Conservation (phyloP, 2,797 vertebrate species). For the Tauraco hartlaubi region DNA sequence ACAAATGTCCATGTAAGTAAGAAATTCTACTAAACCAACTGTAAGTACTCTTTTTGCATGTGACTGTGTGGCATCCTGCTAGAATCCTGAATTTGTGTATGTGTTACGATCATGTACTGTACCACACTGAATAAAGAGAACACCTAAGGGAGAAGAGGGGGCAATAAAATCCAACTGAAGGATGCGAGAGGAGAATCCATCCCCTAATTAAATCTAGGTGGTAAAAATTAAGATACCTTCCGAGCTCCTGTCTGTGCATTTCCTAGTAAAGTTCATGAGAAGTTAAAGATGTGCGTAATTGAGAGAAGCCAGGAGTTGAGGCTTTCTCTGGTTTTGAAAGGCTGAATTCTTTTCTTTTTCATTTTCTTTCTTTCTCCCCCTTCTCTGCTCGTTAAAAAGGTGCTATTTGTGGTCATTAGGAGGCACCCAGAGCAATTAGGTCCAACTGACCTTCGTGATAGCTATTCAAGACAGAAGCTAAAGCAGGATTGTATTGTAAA, state of each 20-base stretch:
- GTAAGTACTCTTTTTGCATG: neutral
- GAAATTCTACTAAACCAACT: neutral
- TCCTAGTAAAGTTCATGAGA: conserved; percentile 15
- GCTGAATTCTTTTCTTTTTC: conserved; percentile 48
- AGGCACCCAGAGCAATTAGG: conserved; percentile 86
- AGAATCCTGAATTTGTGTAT: neutral
- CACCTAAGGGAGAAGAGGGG: neutral
- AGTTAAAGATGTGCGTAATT: conserved; percentile 13
- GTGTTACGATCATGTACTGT: neutral
- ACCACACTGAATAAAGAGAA: neutral
- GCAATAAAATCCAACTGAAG: neutral
- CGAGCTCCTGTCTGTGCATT: neutral
- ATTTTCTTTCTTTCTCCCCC: conserved; percentile 37
- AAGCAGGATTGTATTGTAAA: conserved; percentile 79
- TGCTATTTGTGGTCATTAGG: conserved; percentile 83
- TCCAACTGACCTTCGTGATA: conserved; percentile 82
- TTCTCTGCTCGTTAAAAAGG: conserved; percentile 70
- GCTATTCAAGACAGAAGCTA: conserved; percentile 88
- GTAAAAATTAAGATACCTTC: neutral
- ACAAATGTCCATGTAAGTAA: neutral
- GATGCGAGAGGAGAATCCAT: neutral
- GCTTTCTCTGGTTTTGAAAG: conserved; percentile 57
- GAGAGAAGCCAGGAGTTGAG: neutral
- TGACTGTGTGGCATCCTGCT: neutral
- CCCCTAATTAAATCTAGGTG: neutral